Evolutionary conservation across 2,797 vertebrate species (phyloP).

Genomic region (Pipistrellus kuhlii): DNA sequence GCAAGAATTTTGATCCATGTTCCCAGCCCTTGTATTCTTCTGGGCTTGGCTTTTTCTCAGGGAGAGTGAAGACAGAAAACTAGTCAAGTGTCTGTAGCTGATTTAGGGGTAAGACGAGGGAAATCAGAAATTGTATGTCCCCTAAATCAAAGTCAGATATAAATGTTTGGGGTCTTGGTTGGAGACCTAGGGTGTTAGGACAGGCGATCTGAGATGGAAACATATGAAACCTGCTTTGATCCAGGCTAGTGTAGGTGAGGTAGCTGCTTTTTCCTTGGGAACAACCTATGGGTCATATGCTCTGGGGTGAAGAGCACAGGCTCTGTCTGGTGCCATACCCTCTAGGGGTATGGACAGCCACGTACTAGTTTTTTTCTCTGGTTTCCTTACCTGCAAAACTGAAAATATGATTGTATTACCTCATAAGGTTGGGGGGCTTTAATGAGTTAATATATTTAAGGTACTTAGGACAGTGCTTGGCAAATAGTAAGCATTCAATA

Average conservation of each 20-base stretch:
- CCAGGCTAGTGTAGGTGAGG: background rate
- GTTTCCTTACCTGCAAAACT: background rate
- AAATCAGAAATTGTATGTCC: background rate
- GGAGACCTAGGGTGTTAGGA: background rate
- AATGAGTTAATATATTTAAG: background rate
- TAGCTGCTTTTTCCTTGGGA: background rate
- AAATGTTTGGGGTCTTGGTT: conserved; percentile 9
- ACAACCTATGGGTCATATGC: background rate
- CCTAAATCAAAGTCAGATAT: background rate
- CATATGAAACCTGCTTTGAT: background rate
- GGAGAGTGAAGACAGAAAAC: background rate
- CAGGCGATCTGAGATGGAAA: background rate
- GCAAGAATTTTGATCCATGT: background rate
- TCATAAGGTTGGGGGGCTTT: background rate
- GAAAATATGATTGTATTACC: background rate
- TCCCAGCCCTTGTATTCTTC: background rate
- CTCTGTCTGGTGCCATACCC: background rate
- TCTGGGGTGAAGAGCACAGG: background rate
- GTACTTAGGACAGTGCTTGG: background rate
- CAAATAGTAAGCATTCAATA: background rate
- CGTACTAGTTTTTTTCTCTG: background rate
- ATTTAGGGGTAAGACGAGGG: background rate
- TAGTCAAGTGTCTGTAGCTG: background rate
- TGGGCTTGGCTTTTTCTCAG: background rate
- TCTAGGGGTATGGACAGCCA: too few relatives aligned